Evolutionary conservation across 2,888 invertebrate genomes (phyloP).

Genomic region (Lobophora halterata): DNA sequence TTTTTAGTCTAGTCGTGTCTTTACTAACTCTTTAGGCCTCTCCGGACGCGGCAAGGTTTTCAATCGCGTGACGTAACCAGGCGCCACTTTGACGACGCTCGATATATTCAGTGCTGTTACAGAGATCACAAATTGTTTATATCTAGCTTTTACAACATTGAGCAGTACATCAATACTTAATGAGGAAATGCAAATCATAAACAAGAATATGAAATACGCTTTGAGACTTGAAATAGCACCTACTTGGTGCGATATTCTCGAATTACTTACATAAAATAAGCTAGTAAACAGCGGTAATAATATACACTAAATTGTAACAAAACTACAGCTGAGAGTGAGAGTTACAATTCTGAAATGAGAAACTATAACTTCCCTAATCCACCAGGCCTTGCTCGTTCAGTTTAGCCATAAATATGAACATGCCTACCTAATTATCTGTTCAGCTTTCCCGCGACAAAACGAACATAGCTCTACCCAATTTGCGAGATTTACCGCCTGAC

Average conservation of each 20-base stretch:
- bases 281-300: slow-evolving; percentile 1
- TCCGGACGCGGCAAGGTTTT: slow-evolving; percentile 63
- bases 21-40: slow-evolving; percentile 56
- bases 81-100: slow-evolving; percentile 61
- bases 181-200: slow-evolving; percentile 18
- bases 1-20: slow-evolving; percentile 59
- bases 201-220: slow-evolving; percentile 13
- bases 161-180: slow-evolving; percentile 19
- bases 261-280: slow-evolving; percentile 2
- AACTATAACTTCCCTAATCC: slow-evolving; percentile 12
- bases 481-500: slow-evolving; percentile 28
- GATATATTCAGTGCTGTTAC: slow-evolving; percentile 35
- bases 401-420: too few species aligned
- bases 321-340: slow-evolving; percentile 16
- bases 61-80: slow-evolving; percentile 71
- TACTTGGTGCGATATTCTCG: slow-evolving; percentile 1
- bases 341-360: slow-evolving; percentile 17
- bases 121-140: slow-evolving; percentile 37
- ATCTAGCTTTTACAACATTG: slow-evolving; percentile 21
- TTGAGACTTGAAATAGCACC: slow-evolving; percentile 1
- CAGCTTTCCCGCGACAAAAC: slow-evolving; percentile 16
- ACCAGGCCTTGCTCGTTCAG: slow-evolving; percentile 10
- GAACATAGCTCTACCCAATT: slow-evolving; percentile 25
- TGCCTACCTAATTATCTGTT: slow-evolving; percentile 26
- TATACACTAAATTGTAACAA: slow-evolving; percentile 11